Conservation (phyloP, 1,140 invertebrate species). For the Cheumatopsyche charites region DNA sequence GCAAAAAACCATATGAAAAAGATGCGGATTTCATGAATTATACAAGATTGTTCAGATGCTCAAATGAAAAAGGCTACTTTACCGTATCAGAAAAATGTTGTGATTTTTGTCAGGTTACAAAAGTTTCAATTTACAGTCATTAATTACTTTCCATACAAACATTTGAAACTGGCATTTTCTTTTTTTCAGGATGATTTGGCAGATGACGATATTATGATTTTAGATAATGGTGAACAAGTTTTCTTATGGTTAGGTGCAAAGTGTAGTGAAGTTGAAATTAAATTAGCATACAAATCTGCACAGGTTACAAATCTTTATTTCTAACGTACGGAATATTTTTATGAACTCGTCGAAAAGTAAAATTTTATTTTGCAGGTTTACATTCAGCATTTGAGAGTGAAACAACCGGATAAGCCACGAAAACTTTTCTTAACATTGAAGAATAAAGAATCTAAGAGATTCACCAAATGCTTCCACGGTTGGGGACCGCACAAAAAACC, state of each 20-base stretch:
- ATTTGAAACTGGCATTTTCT: neutral
- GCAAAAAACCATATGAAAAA: slow-evolving; percentile 89
- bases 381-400: slow-evolving; percentile 94
- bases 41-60: slow-evolving; percentile 95
- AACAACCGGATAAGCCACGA: slow-evolving; percentile 89
- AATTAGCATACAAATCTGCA: slow-evolving; percentile 97
- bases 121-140: neutral
- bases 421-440: slow-evolving; percentile 97
- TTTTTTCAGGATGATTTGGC: slow-evolving; percentile 90
- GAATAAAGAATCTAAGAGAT: slow-evolving; percentile 93
- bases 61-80: slow-evolving; percentile 99
- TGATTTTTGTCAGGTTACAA: slow-evolving; percentile 95
- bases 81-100: slow-evolving; percentile 99
- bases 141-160: neutral
- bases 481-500: slow-evolving; percentile 84
- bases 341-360: too few relatives aligned
- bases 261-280: slow-evolving; percentile 98
- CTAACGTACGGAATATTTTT: too few relatives aligned
- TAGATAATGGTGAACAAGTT: slow-evolving; percentile 98
- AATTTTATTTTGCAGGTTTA: slow-evolving; percentile 76
- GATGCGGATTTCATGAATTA: slow-evolving; percentile 94
- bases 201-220: slow-evolving; percentile 99
- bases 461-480: slow-evolving; percentile 98
- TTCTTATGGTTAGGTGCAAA: slow-evolving; percentile 97
- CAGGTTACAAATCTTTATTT: slow-evolving; percentile 75